Base-by-base conservation (phyloP, 2,888 invertebrate species). In the Miltochrista miniata region DNA sequence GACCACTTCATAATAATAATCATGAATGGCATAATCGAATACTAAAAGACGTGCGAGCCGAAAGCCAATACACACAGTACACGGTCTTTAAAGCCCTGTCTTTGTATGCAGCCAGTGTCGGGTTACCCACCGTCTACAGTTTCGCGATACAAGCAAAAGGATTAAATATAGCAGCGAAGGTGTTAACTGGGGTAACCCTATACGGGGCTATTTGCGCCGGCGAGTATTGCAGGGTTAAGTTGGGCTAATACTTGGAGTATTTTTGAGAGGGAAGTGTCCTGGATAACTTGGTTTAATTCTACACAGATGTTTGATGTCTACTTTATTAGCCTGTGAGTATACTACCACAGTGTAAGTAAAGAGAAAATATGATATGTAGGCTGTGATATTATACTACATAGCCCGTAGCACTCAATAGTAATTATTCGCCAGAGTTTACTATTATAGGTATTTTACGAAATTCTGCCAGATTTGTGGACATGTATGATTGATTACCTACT, bases 131-230 rank as follows among this genome's bases (percentile, higher is more conserved):
- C 56, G 62, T 69, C 61, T 70, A 62, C 50, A 51, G 59, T 70
- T 70, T 70, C 69, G 61, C 60, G 64, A 72, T 72, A 74, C 68
- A 52, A 71, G 64, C 62, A 54, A 63, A 56, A 55, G 70, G 63
- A 66, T 68, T 70, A 67, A 68, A 68, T 69, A 68, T 70, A 57
- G 59, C 56, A 58, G 52, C 54, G 61, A 63, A 76, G 76, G 76
- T 77, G 76, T 77, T 70, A 74, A 59, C 57, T 56, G 60, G 47
- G 50, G 73, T 65, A 72, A 75, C 72, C 39, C 55, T 54, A 75
- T 37, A 62, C 56, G 64, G 58, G 71, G 70, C 59, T 76, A 69
- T 67, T 72, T 71, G 71, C 72, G 61, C 60, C 59, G 64, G 44
- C 62, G 63, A 51, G 43, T 61, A 54, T 39, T 50, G 42, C 59